phyloP scores from a whole-genome alignment of 2,888 invertebrate species.

The Anthophora plumipes region DNA sequence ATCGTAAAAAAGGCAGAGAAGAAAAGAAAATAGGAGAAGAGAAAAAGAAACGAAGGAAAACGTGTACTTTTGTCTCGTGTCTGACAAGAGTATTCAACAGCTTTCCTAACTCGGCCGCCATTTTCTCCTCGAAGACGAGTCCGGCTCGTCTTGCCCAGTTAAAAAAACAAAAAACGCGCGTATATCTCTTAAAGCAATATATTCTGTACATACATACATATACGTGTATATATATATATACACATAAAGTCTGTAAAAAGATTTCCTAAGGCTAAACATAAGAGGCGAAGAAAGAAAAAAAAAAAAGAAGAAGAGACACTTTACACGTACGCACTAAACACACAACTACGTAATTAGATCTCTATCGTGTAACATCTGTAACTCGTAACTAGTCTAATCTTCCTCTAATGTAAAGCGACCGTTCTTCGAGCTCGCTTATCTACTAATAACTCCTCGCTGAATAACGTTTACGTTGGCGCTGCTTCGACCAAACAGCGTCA shows the following conservation, averaged over 20 bases:
- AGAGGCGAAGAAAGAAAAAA: too few relatives aligned
- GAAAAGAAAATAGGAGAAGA: too few relatives aligned
- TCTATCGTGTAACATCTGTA: slow-evolving; percentile 44
- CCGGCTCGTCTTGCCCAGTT: slow-evolving; percentile 13
- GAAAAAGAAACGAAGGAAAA: not conserved
- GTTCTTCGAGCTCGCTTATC: slow-evolving; percentile 39
- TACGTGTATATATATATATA: slow-evolving; percentile 6
- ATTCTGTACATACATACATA: slow-evolving; percentile 37
- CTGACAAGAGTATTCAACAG: slow-evolving; percentile 7
- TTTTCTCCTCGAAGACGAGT: slow-evolving; percentile 4
- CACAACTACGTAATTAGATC: slow-evolving; percentile 30
- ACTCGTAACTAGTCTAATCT: slow-evolving; percentile 56
- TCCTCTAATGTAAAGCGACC: slow-evolving; percentile 45
- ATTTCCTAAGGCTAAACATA: slow-evolving; percentile 35
- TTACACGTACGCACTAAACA: slow-evolving; percentile 19
- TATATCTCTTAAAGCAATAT: slow-evolving; percentile 10
- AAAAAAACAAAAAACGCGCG: not conserved
- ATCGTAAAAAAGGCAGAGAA: too few relatives aligned
- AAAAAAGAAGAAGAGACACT: too few relatives aligned
- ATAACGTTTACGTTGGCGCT: slow-evolving; percentile 8
- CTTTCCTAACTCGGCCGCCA: slow-evolving; percentile 11
- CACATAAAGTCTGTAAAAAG: slow-evolving; percentile 15
- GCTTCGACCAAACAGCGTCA: not conserved
- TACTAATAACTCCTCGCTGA: slow-evolving; percentile 33
- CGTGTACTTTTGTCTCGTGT: slow-evolving; percentile 15